phyloP scores from a whole-genome alignment of 92 coral and sea anemone genomes.

The Ricordea florida region DNA sequence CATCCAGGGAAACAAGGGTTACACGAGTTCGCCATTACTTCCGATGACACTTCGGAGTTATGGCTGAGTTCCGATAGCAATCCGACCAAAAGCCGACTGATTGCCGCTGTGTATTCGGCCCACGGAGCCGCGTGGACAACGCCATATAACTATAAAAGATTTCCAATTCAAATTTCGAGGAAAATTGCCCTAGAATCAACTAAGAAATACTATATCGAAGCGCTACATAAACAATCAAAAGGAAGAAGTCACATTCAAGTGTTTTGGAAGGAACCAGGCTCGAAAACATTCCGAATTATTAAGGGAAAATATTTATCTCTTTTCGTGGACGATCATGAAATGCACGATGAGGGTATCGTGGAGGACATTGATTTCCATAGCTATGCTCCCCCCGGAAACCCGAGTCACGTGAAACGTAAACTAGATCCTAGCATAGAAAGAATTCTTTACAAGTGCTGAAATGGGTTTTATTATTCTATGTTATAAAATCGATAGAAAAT shows the following conservation, averaged over 20 bases:
- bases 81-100: slow-evolving; percentile 79
- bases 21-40: slow-evolving; percentile 80
- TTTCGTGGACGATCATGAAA: slow-evolving; percentile 64
- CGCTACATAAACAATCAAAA: slow-evolving; percentile 71
- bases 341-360: slow-evolving; percentile 50
- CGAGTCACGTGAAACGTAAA: slow-evolving; percentile 65
- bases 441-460: slow-evolving; percentile 47
- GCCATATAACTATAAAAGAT: slow-evolving; percentile 56
- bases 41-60: slow-evolving; percentile 89
- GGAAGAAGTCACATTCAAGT: slow-evolving; percentile 82
- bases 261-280: slow-evolving; percentile 73
- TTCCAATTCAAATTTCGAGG: slow-evolving; percentile 70
- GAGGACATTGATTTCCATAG: slow-evolving; percentile 56
- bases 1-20: slow-evolving; percentile 63
- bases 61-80: slow-evolving; percentile 84
- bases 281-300: slow-evolving; percentile 37
- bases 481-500: too few relatives aligned
- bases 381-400: slow-evolving; percentile 64
- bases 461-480: too few relatives aligned
- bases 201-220: slow-evolving; percentile 78
- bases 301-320: slow-evolving; percentile 54
- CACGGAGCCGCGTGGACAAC: slow-evolving; percentile 65
- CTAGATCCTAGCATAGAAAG: slow-evolving; percentile 60
- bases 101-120: slow-evolving; percentile 73
- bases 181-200: slow-evolving; percentile 57